A percentile compares a stretch with the other conserved stretches of the same genome.
Conservation (phyloP, 2,113 vertebrate species). For the Coregonus clupeaformis region DNA sequence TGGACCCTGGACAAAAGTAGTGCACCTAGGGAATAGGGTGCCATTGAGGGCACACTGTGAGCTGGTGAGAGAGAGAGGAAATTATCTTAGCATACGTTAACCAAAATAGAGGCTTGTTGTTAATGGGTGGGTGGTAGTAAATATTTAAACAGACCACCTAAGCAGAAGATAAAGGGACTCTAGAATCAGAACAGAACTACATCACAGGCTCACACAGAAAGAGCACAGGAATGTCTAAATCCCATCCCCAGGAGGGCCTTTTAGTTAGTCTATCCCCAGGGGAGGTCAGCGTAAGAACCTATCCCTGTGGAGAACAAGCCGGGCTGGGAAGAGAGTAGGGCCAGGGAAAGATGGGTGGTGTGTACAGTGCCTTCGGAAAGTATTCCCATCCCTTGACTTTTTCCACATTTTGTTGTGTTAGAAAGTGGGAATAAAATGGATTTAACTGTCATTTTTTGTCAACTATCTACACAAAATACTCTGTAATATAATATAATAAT, state of each 20-base stretch:
- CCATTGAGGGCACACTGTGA: background rate
- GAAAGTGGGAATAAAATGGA: too few relatives aligned
- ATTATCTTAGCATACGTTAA: background rate
- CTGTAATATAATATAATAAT: too few relatives aligned
- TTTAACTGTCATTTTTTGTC: too few relatives aligned
- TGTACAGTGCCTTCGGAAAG: too few relatives aligned
- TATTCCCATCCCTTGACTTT: too few relatives aligned
- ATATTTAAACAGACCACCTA: background rate
- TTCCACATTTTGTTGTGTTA: too few relatives aligned
- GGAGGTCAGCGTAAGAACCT: too few relatives aligned
- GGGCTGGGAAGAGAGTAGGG: constrained; percentile 48
- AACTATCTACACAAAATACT: too few relatives aligned
- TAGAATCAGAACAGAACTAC: background rate
- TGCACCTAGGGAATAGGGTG: too few relatives aligned
- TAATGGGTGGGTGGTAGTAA: background rate
- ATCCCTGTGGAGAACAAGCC: constrained; percentile 1
- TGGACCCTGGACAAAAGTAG: too few relatives aligned
- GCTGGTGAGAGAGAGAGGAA: background rate
- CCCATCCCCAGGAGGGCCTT: background rate
- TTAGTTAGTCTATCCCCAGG: too few relatives aligned
- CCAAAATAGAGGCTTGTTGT: background rate
- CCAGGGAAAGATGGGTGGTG: constrained; percentile 39
- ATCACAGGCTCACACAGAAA: background rate
- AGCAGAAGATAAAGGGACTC: background rate
- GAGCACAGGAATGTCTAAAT: background rate